A percentile compares a stretch with the other conserved stretches of the same genome.
phyloP scores from a whole-genome alignment of 2,888 invertebrate genomes.

The Sylvicola cinctus region DNA sequence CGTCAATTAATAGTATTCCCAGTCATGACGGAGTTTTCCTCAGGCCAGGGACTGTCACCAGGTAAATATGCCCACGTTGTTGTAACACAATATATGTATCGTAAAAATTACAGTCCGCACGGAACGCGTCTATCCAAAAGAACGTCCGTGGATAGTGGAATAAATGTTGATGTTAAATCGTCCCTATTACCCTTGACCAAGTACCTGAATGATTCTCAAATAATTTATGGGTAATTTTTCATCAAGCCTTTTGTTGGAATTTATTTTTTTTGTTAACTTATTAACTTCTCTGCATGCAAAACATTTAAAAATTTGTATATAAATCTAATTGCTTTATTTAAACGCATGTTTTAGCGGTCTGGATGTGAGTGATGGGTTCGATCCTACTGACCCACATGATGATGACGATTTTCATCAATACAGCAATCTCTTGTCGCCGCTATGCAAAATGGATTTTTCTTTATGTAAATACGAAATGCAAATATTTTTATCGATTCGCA shows the following conservation, averaged over 20 bases:
- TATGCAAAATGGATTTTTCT: conserved; percentile 64
- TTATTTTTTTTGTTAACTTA: too few species aligned
- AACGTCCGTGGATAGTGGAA: conserved; percentile 60
- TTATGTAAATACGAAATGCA: conserved; percentile 61
- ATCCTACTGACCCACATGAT: too few species aligned
- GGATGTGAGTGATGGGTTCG: too few species aligned
- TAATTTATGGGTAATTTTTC: too few species aligned
- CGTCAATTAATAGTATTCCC: conserved; percentile 15
- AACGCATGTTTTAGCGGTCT: too few species aligned
- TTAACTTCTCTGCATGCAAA: too few species aligned
- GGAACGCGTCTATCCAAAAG: conserved; percentile 37
- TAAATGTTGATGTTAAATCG: conserved; percentile 41
- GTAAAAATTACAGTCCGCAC: conserved; percentile 24
- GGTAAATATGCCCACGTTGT: conserved; percentile 22
- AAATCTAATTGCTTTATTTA: too few species aligned
- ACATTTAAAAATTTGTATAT: too few species aligned
- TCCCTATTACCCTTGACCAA: background rate
- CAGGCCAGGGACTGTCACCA: conserved; percentile 40
- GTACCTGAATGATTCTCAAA: too few species aligned
- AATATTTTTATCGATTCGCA: too few species aligned
- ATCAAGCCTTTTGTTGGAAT: too few species aligned
- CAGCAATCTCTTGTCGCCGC: conserved; percentile 26
- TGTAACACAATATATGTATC: background rate
- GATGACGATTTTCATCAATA: too few species aligned
- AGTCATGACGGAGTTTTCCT: conserved; percentile 49